Conservation (phyloP, 2,797 vertebrate genomes). For the Esox lucius region DNA sequence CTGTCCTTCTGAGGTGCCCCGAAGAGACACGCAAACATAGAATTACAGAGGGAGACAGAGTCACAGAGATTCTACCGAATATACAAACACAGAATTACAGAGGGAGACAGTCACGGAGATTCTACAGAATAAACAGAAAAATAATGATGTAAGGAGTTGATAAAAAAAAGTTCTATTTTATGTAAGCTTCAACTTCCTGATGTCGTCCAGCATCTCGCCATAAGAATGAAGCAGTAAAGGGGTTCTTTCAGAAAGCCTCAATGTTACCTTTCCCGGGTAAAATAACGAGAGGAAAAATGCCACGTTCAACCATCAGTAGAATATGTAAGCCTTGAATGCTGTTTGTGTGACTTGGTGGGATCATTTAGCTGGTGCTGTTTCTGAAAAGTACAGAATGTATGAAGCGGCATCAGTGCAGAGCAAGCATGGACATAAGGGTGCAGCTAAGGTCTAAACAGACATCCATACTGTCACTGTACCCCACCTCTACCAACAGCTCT, state of each 20-base stretch:
- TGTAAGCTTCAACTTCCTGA: not conserved
- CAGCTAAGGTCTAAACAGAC: slow-evolving; percentile 14
- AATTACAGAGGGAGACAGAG: slow-evolving; percentile 15
- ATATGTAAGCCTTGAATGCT: not conserved
- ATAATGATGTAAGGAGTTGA: not conserved
- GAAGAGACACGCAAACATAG: slow-evolving; percentile 40
- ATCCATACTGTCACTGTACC: slow-evolving; percentile 27
- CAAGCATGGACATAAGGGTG: not conserved
- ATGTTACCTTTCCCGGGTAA: too few relatives aligned
- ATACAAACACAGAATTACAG: not conserved
- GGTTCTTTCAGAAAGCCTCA: not conserved
- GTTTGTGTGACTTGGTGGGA: not conserved
- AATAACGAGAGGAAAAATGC: too few relatives aligned
- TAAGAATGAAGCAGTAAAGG: not conserved
- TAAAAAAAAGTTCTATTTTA: not conserved
- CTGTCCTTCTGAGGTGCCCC: slow-evolving; percentile 26
- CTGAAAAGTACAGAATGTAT: too few relatives aligned
- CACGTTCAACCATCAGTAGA: too few relatives aligned
- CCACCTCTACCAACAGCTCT: slow-evolving; percentile 19
- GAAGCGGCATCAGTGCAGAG: not conserved
- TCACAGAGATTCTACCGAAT: not conserved
- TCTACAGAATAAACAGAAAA: not conserved
- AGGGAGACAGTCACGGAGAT: not conserved
- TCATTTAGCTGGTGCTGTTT: too few relatives aligned
- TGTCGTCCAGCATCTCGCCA: not conserved